These are phyloP conservation scores for Miltochrista miniata DNA, from an alignment of 2,888 invertebrate genomes.

Conservation along the genomic window DNA sequence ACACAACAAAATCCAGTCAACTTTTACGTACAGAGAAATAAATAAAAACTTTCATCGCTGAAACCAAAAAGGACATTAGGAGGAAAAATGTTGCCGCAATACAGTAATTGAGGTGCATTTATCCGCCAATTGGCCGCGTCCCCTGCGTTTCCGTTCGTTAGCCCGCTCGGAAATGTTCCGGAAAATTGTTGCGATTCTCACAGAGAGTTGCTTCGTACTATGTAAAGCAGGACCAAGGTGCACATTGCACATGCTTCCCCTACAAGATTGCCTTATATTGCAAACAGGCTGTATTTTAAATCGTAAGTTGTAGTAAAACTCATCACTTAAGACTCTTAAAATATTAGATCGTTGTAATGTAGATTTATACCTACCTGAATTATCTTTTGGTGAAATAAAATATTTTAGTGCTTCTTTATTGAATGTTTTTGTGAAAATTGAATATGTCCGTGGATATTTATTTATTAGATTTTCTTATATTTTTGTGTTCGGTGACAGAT, in stretches of 20 bases:
- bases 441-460: no score
- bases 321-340: conserved; percentile 1
- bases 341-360: conserved; percentile 4
- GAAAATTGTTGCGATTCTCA: conserved; percentile 76
- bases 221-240: conserved; percentile 59
- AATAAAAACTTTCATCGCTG: conserved; percentile 44
- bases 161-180: conserved; percentile 74
- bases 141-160: conserved; percentile 79
- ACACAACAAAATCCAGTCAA: no score
- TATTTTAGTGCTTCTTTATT: no score
- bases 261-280: conserved; percentile 28
- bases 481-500: no score
- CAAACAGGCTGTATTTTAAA: conserved; percentile 25
- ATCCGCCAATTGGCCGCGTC: conserved; percentile 77
- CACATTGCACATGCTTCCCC: conserved; percentile 28
- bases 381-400: no score
- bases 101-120: conserved; percentile 79
- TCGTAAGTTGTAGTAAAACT: conserved; percentile 12
- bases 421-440: no score
- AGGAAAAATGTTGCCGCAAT: conserved; percentile 75
- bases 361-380: conserved; percentile 2
- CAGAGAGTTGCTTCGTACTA: conserved; percentile 53
- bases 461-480: no score
- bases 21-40: conserved; percentile 11
- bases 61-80: conserved; percentile 59